Evolutionary conservation across 2,113 vertebrate genomes (phyloP).

Genomic region (Engraulis encrasicolus): DNA sequence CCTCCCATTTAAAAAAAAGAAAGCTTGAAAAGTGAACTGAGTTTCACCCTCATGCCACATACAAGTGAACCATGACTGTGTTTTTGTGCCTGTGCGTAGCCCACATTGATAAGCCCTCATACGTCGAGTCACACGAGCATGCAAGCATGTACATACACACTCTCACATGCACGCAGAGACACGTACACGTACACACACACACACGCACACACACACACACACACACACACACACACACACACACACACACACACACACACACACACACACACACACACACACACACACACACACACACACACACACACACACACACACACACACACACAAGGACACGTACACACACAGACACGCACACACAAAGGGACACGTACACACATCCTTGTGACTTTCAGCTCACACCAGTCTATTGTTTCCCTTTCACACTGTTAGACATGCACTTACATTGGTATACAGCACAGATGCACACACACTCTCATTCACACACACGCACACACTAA

Average conservation of each 20-base stretch:
- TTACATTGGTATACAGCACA: too few relatives aligned
- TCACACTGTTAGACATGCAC: not conserved
- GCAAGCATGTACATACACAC: constrained; percentile 1
- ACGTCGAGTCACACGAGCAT: not conserved
- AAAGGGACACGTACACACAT: constrained; percentile 2
- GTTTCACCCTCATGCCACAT: constrained; percentile 25
- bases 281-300: too few relatives aligned
- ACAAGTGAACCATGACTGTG: constrained; percentile 21
- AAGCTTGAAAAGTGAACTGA: not conserved
- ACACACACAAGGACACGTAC: not conserved
- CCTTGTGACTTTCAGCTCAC: not conserved
- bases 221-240: constrained; percentile 13
- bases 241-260: not conserved
- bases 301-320: constrained; percentile 16
- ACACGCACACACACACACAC: not conserved
- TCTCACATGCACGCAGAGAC: too few relatives aligned
- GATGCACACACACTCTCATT: constrained; percentile 32
- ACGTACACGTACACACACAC: too few relatives aligned
- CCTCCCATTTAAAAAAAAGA: too few relatives aligned
- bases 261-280: too few relatives aligned
- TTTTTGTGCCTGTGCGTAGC: not conserved
- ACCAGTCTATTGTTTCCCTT: not conserved
- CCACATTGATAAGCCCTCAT: constrained; percentile 21
- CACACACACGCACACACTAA: constrained; percentile 35
- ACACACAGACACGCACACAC: not conserved